phyloP scores from a whole-genome alignment of 2,888 invertebrate species.

The Troilus luridus region DNA sequence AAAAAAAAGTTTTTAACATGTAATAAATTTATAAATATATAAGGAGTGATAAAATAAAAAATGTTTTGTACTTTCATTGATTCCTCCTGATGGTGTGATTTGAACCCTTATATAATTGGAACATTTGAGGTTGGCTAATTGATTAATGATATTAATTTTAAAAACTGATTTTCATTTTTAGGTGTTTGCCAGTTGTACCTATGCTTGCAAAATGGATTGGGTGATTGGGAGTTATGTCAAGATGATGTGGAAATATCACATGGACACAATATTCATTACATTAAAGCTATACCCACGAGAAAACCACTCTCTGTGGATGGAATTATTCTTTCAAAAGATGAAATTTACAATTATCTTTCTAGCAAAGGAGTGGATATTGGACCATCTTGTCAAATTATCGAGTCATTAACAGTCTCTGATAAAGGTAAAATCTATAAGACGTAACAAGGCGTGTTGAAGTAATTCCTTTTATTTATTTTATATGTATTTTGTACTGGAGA shows the following conservation, averaged over 20 bases:
- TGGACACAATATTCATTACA: background rate
- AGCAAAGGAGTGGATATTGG: constrained; percentile 25
- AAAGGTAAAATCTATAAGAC: background rate
- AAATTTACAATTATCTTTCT: constrained; percentile 46
- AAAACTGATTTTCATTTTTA: background rate
- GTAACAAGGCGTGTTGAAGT: no score
- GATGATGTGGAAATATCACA: background rate
- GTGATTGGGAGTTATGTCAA: constrained; percentile 53
- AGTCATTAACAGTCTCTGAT: constrained; percentile 47
- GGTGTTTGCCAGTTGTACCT: constrained; percentile 21
- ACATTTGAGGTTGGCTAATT: no score
- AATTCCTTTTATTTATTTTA: no score
- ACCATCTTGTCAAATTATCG: background rate
- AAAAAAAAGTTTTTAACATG: no score
- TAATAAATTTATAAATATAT: no score
- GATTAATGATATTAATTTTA: background rate
- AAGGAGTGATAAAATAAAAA: no score
- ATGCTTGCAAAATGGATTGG: constrained; percentile 11
- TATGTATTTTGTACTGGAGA: no score
- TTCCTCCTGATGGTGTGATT: no score
- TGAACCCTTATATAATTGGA: no score
- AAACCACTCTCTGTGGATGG: background rate
- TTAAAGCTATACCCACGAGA: background rate
- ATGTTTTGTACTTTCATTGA: no score
- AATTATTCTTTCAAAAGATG: background rate